Percentiles rank a stretch among this genome's conserved stretches.
Conservation (phyloP, 2,113 vertebrate species). For the Larimichthys polyactis region DNA sequence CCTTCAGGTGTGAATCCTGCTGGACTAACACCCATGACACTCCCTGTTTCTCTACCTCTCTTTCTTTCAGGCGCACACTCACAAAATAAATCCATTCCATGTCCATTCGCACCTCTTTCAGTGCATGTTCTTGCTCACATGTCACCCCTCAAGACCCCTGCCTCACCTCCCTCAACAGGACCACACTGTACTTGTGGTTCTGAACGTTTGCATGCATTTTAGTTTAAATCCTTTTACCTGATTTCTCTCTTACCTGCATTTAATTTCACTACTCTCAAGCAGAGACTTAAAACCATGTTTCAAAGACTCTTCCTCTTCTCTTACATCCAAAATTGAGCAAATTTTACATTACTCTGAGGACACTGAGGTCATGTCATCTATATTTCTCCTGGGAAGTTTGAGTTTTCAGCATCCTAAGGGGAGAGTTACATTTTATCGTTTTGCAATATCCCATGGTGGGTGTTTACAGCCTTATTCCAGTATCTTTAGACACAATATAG, state of each 20-base stretch:
- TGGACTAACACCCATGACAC: conserved; percentile 6
- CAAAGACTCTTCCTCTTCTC: not conserved
- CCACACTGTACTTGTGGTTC: not conserved
- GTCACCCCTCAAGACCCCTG: conserved; percentile 6
- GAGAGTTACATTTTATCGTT: not conserved
- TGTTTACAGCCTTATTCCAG: not conserved
- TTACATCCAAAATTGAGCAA: not conserved
- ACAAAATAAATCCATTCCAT: conserved; percentile 22
- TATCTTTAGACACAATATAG: not conserved
- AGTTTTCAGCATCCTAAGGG: not conserved
- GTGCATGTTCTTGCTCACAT: conserved; percentile 23
- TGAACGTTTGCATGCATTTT: not conserved
- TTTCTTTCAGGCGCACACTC: not conserved
- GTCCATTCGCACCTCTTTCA: conserved; percentile 56
- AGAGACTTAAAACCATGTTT: not conserved
- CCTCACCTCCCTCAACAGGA: conserved; percentile 10
- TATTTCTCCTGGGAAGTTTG: not conserved
- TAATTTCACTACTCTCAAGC: not conserved
- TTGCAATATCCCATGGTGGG: not conserved
- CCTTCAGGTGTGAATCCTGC: conserved; percentile 44
- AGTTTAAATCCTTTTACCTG: not conserved
- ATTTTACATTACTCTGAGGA: not conserved
- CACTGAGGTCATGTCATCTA: not conserved
- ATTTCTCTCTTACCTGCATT: not conserved
- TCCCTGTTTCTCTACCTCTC: not conserved